Evolutionary conservation across 1,140 invertebrate species (phyloP), one percentile per base, ranked within the genome.

Genomic region (Drosophila navojoa): DNA sequence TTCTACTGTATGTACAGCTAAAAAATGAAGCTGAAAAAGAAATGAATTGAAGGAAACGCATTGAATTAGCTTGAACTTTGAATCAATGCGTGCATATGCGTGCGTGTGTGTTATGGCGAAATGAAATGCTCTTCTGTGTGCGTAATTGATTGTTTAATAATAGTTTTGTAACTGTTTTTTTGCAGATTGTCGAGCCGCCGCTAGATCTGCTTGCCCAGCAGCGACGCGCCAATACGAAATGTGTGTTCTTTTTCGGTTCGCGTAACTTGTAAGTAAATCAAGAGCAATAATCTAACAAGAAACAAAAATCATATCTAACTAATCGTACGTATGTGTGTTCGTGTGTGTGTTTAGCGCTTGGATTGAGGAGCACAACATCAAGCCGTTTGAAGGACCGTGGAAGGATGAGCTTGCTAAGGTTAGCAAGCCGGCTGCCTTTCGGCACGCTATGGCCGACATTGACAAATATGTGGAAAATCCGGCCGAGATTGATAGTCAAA

Each of bases 231-330:
- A 92, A 94, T 92, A 71, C 92, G 97, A 96, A 97, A 79, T 98
- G 97, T 93, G 96, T 98, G 69, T 98, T 96, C 92, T 98, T 99
- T 93, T 98, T 97, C 94, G 98, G 98, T 53, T 96, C 96, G 38
- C 96, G 97, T 78, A 98, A 98, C 92, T 98, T 96, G 97, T 98
- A 94, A 97, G 97, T 96, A 57, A 44, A 19, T 32, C 2, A 22
- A 42, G 22, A 7, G 9, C 3, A 44, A 32, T 11, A 47, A 6
- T 16, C 25, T 11, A 45, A 16, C 13, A 6, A 13, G 9, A 45
- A 27, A 25, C n/a, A 15, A 15, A 45, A 27, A 25, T 1, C 3
- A 45, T 32, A 27, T 15, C 19, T 32, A 25, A 40, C 10, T 19
- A 29, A 32, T 16, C 3, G 40, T 44, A 11, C 5, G 40, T 44